Evolutionary conservation across 2,888 invertebrate genomes (phyloP).

Genomic region (Pelosia muscerda): DNA sequence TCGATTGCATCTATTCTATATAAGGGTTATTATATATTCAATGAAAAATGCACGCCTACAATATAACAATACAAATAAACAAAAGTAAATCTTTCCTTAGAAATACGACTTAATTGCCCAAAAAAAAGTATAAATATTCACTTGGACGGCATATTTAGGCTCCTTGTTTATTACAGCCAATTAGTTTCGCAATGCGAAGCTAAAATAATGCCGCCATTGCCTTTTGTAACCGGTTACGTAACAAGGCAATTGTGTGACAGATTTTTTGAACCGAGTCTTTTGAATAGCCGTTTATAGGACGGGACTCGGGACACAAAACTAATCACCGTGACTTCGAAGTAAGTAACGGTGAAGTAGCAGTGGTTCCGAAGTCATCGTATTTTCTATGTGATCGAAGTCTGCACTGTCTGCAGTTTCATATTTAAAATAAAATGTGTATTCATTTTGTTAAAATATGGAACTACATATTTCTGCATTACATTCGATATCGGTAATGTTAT

Average conservation of each 20-base stretch:
- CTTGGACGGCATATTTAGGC: slow-evolving; percentile 35
- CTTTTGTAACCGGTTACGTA: slow-evolving; percentile 24
- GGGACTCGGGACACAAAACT: slow-evolving; percentile 8
- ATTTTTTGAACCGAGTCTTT: slow-evolving; percentile 12
- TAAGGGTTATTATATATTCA: neutral
- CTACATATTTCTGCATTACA: neutral
- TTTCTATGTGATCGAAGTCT: neutral
- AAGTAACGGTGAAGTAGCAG: slow-evolving; percentile 14
- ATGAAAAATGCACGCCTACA: neutral
- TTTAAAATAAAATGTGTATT: neutral
- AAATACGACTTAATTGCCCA: slow-evolving; percentile 45
- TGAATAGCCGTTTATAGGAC: slow-evolving; percentile 12
- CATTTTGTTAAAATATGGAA: neutral
- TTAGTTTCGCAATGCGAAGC: slow-evolving; percentile 53
- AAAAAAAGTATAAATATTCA: slow-evolving; percentile 52
- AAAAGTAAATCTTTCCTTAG: slow-evolving; percentile 48
- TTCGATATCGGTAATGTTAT: slow-evolving; percentile 12
- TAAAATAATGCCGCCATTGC: slow-evolving; percentile 41
- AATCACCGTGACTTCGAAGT: slow-evolving; percentile 20
- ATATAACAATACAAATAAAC: slow-evolving; percentile 14
- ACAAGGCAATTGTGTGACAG: slow-evolving; percentile 24
- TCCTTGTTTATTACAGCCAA: slow-evolving; percentile 55
- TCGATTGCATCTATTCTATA: neutral
- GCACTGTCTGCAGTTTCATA: neutral
- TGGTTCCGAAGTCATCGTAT: neutral